Conservation (phyloP, 2,113 vertebrate species). For the Hippolais icterina region DNA sequence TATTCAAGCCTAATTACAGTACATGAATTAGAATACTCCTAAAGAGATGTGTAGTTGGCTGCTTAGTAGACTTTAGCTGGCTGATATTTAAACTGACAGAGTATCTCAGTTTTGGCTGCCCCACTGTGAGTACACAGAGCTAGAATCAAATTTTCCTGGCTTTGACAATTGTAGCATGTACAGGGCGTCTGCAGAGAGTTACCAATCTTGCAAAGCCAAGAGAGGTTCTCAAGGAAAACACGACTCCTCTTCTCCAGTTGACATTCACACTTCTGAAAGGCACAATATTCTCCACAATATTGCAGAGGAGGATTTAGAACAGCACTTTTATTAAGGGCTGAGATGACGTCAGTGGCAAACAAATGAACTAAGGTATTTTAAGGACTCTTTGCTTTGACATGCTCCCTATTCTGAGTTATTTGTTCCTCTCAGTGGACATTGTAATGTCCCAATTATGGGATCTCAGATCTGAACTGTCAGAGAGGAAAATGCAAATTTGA, state of each 20-base stretch:
- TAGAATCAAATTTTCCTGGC: background rate
- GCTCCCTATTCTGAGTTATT: background rate
- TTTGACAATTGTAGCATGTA: background rate
- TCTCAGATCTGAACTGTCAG: background rate
- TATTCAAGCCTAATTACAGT: constrained; percentile 57
- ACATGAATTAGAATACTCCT: constrained; percentile 13
- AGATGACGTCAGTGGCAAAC: background rate
- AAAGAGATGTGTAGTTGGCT: constrained; percentile 12
- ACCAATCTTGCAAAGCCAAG: background rate
- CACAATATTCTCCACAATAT: background rate
- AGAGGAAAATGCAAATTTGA: background rate
- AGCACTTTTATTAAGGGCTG: background rate
- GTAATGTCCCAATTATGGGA: background rate
- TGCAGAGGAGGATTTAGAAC: background rate
- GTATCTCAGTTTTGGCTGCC: background rate
- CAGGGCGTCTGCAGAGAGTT: background rate
- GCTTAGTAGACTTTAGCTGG: constrained; percentile 28
- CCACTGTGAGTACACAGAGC: background rate
- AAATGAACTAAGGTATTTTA: background rate
- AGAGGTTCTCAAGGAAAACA: background rate
- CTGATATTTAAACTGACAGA: constrained; percentile 5
- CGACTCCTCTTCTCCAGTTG: background rate
- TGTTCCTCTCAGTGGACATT: background rate
- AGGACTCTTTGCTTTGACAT: background rate
- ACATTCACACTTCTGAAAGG: background rate